Conservation (phyloP, 2,888 invertebrate species). For the Mechanitis messenoides region DNA sequence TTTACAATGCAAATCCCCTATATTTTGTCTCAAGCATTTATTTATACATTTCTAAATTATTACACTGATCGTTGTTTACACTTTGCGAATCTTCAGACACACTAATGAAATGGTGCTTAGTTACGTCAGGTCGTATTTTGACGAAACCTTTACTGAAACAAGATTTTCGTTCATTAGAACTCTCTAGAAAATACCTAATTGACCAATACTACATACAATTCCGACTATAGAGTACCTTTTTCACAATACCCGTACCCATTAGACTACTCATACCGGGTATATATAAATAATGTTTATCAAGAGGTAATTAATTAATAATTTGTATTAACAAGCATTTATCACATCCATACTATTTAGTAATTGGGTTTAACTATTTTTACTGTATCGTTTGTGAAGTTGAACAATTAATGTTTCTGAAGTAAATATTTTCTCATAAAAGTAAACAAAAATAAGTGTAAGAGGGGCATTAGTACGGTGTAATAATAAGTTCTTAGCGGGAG, state of each 20-base stretch:
- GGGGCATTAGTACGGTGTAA: conserved; percentile 19
- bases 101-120: neutral
- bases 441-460: conserved; percentile 3
- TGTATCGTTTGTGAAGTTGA: conserved; percentile 5
- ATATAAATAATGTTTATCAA: conserved; percentile 12
- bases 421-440: neutral
- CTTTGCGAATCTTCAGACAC: conserved; percentile 17
- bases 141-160: conserved; percentile 7
- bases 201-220: conserved; percentile 28
- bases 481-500: conserved; percentile 30
- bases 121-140: neutral
- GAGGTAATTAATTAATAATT: conserved; percentile 18
- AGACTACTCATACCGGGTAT: conserved; percentile 28
- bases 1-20: conserved; percentile 31
- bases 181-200: conserved; percentile 30
- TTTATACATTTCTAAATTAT: conserved; percentile 29
- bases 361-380: conserved; percentile 9
- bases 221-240: conserved; percentile 30
- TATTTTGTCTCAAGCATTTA: conserved; percentile 27
- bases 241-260: conserved; percentile 32
- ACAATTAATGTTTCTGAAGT: conserved; percentile 2
- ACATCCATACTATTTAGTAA: conserved; percentile 9
- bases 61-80: conserved; percentile 27
- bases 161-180: conserved; percentile 20
- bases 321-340: conserved; percentile 7